A percentile compares a stretch with the other conserved stretches of the same genome.
phyloP scores from a whole-genome alignment of 1,140 invertebrate genomes.

The Philaenus spumarius region DNA sequence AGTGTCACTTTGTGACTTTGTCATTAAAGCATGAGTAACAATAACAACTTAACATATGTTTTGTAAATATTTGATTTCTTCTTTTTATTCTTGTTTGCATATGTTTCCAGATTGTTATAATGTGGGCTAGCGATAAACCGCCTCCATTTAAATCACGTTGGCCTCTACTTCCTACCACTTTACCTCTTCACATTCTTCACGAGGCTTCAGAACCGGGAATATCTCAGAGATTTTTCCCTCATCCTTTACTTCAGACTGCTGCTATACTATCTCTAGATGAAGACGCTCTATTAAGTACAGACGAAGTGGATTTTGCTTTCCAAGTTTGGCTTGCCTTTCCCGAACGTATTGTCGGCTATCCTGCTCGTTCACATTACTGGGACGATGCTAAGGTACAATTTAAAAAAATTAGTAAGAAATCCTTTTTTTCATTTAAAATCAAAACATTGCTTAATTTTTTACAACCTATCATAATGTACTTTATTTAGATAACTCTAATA shows the following conservation, averaged over 20 bases:
- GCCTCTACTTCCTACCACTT: slow-evolving; percentile 58
- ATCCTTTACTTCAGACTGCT: slow-evolving; percentile 78
- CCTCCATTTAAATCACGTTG: slow-evolving; percentile 64
- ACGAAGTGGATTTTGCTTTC: slow-evolving; percentile 96
- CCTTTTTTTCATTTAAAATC: too few species aligned
- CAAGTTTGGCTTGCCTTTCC: slow-evolving; percentile 91
- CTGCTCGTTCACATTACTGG: slow-evolving; percentile 90
- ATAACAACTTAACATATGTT: too few species aligned
- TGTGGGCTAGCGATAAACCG: slow-evolving; percentile 83
- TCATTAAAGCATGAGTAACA: too few species aligned
- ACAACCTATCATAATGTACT: too few species aligned
- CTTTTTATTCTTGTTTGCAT: too few species aligned
- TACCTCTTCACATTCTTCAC: slow-evolving; percentile 70
- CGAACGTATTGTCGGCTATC: slow-evolving; percentile 91
- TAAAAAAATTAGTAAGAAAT: too few species aligned
- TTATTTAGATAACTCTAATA: too few species aligned
- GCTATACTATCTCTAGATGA: slow-evolving; percentile 91
- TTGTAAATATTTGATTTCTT: too few species aligned
- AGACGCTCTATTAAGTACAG: slow-evolving; percentile 82
- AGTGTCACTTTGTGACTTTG: too few species aligned
- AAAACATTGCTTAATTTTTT: too few species aligned
- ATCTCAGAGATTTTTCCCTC: slow-evolving; percentile 76
- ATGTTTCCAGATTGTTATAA: slow-evolving; percentile 72
- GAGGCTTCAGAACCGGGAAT: slow-evolving; percentile 47
- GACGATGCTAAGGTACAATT: slow-evolving; percentile 90